These are phyloP conservation scores for Oryzias sinensis DNA, from an alignment of 2,797 vertebrate genomes.

Conservation along the genomic window DNA sequence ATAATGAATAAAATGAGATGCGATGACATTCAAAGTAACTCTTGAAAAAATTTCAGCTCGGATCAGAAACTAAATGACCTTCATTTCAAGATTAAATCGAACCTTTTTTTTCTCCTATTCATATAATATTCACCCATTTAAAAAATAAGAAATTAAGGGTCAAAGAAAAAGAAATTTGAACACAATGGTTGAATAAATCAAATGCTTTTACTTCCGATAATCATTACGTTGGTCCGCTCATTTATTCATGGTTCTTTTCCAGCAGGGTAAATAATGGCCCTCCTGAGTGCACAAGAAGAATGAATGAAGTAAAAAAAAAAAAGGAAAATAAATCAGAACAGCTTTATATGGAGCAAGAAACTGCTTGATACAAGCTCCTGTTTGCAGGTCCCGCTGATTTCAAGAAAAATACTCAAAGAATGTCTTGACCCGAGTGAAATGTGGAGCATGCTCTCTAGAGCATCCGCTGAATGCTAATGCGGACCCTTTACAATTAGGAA, in stretches of 20 bases:
- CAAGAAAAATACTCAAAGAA: background rate
- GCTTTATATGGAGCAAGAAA: constrained; percentile 25
- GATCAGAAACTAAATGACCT: constrained; percentile 45
- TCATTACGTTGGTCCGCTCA: constrained; percentile 44
- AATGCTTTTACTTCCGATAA: constrained; percentile 40
- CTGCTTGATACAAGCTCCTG: background rate
- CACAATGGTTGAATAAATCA: constrained; percentile 24
- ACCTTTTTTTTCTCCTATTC: constrained; percentile 11
- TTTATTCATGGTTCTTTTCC: constrained; percentile 40
- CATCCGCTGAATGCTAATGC: background rate
- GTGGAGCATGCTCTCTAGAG: background rate
- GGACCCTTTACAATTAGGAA: too few relatives aligned
- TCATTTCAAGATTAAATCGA: constrained; percentile 35
- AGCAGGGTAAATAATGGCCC: constrained; percentile 48
- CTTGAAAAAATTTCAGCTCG: constrained; percentile 26
- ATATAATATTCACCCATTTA: constrained; percentile 1
- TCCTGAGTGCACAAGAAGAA: constrained; percentile 30
- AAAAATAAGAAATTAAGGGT: constrained; percentile 22
- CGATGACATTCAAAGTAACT: constrained; percentile 41
- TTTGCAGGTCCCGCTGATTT: background rate
- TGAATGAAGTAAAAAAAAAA: constrained; percentile 18
- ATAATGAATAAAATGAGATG: constrained; percentile 47
- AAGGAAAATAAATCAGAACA: constrained; percentile 28
- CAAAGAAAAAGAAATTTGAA: constrained; percentile 18
- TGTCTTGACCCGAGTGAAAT: background rate